Percentiles rank a stretch among this genome's conserved stretches.
phyloP scores from a whole-genome alignment of 1,140 invertebrate genomes.

The Drosophila parvula region DNA sequence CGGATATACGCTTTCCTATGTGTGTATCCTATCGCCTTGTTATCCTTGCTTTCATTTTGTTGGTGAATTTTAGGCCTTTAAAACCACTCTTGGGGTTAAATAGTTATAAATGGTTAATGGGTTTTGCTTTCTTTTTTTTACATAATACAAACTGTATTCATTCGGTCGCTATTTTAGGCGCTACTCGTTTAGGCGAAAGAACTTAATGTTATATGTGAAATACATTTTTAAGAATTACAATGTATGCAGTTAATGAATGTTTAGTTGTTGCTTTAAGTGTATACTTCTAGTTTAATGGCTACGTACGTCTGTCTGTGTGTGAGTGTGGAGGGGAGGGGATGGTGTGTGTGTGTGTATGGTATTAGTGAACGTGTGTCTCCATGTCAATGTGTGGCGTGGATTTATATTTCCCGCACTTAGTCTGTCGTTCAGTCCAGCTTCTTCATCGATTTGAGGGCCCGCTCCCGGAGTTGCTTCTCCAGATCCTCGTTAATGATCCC shows the following conservation, averaged over 20 bases:
- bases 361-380: slow-evolving; percentile 1
- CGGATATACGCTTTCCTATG: slow-evolving; percentile 38
- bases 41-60: slow-evolving; percentile 25
- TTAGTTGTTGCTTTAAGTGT: slow-evolving; percentile 68
- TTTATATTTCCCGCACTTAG: slow-evolving; percentile 26
- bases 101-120: slow-evolving; percentile 35
- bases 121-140: slow-evolving; percentile 61
- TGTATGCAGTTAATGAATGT: slow-evolving; percentile 65
- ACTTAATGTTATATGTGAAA: slow-evolving; percentile 73
- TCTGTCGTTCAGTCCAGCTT: slow-evolving; percentile 81
- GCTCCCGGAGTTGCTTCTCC: slow-evolving; percentile 94
- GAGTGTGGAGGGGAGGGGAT: not conserved
- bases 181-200: slow-evolving; percentile 56
- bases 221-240: slow-evolving; percentile 72
- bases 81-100: slow-evolving; percentile 48
- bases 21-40: slow-evolving; percentile 32
- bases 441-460: slow-evolving; percentile 89
- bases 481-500: slow-evolving; percentile 90
- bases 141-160: slow-evolving; percentile 76
- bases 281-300: slow-evolving; percentile 65
- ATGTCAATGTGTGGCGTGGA: slow-evolving; percentile 16
- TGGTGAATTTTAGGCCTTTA: slow-evolving; percentile 32
- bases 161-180: slow-evolving; percentile 42
- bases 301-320: slow-evolving; percentile 57
- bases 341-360: slow-evolving; percentile 4